Evolutionary conservation across 53 echinoderm and acorn worm species (phyloP).

Genomic region (Glandiceps talaboti): DNA sequence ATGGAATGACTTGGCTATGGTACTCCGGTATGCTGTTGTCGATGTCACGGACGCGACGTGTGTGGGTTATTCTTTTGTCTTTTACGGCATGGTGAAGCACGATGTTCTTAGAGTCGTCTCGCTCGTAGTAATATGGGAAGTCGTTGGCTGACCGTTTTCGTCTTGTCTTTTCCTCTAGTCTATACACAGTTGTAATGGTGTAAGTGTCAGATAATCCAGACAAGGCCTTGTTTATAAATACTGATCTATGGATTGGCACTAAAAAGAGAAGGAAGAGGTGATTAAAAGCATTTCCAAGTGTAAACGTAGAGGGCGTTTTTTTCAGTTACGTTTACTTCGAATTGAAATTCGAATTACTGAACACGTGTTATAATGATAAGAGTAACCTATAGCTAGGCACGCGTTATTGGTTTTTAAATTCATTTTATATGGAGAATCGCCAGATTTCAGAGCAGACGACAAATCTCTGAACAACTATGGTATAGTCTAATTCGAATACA

Average conservation of each 20-base stretch:
- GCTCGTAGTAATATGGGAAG: too few relatives aligned
- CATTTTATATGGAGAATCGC: too few relatives aligned
- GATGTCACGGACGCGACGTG: slow-evolving; percentile 28
- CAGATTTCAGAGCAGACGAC: too few relatives aligned
- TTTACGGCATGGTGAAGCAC: slow-evolving; percentile 15
- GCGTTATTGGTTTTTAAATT: too few relatives aligned
- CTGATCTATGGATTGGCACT: slow-evolving; percentile 54
- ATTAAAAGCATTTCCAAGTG: background rate
- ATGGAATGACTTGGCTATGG: slow-evolving; percentile 31
- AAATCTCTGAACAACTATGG: too few relatives aligned
- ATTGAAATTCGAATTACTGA: too few relatives aligned
- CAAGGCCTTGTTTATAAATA: slow-evolving; percentile 46
- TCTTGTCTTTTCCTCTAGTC: slow-evolving; percentile 17
- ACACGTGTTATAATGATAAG: too few relatives aligned
- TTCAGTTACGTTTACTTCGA: too few relatives aligned
- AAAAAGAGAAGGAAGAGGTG: background rate
- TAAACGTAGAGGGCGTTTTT: too few relatives aligned
- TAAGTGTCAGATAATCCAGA: slow-evolving; percentile 39
- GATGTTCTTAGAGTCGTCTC: background rate
- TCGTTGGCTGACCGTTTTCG: slow-evolving; percentile 12
- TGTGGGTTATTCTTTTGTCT: background rate
- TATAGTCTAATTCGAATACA: too few relatives aligned
- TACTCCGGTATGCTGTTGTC: slow-evolving; percentile 26
- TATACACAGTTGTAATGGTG: slow-evolving; percentile 56
- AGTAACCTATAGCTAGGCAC: too few relatives aligned